Evolutionary conservation across 2,888 invertebrate genomes (phyloP).

Genomic region (Dione vanillae): DNA sequence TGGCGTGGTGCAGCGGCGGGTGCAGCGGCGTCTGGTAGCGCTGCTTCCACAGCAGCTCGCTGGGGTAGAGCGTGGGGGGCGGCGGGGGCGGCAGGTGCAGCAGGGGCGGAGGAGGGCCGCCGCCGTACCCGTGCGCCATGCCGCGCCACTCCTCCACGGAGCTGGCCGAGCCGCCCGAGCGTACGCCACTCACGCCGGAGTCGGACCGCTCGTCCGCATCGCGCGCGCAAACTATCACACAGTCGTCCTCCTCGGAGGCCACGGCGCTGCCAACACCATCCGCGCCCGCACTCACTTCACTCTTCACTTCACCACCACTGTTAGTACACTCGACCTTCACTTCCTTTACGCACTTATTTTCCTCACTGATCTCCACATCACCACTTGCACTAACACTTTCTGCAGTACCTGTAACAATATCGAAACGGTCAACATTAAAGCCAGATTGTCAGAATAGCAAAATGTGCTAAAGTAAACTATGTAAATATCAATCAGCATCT

Average conservation of each 20-base stretch:
- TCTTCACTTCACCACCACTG: slow-evolving; percentile 78
- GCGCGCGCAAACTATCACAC: slow-evolving; percentile 86
- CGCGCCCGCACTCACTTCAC: slow-evolving; percentile 79
- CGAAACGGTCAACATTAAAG: slow-evolving; percentile 31
- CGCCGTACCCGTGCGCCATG: slow-evolving; percentile 89
- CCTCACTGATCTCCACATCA: slow-evolving; percentile 77
- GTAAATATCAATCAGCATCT: slow-evolving; percentile 41
- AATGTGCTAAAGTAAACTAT: slow-evolving; percentile 16
- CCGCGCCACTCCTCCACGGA: slow-evolving; percentile 91
- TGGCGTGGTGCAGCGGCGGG: slow-evolving; percentile 80
- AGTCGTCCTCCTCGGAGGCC: slow-evolving; percentile 86
- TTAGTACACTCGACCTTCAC: slow-evolving; percentile 67
- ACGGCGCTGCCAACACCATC: slow-evolving; percentile 82
- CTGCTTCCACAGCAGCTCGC: slow-evolving; percentile 86
- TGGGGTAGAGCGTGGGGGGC: slow-evolving; percentile 80
- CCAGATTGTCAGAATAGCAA: neutral
- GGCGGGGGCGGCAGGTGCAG: slow-evolving; percentile 79
- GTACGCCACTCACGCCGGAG: slow-evolving; percentile 90
- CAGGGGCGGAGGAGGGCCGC: slow-evolving; percentile 84
- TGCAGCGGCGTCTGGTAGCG: slow-evolving; percentile 84
- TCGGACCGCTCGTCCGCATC: slow-evolving; percentile 85
- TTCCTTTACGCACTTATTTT: slow-evolving; percentile 77
- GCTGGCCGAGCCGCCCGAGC: slow-evolving; percentile 89
- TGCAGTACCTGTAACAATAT: slow-evolving; percentile 73
- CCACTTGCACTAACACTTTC: slow-evolving; percentile 76